Conservation (phyloP, 1,140 invertebrate genomes). For the Bombus ignitus region DNA sequence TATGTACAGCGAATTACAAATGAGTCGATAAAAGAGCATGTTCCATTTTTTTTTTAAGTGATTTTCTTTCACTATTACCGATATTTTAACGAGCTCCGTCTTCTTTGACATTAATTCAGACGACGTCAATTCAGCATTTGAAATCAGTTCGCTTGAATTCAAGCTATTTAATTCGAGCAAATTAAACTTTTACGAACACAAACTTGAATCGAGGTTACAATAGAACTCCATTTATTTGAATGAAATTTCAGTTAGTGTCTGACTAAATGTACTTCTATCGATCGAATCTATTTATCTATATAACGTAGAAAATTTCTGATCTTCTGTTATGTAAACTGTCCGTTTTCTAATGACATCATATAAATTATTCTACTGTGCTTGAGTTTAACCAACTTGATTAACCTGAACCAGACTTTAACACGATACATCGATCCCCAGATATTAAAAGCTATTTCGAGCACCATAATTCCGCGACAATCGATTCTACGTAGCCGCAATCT, state of each 20-base stretch:
- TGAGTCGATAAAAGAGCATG: not conserved
- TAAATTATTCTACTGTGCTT: not conserved
- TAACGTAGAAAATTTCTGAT: not conserved
- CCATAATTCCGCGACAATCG: not conserved
- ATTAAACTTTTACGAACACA: not conserved
- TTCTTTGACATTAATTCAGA: too few species aligned
- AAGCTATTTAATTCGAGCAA: not conserved
- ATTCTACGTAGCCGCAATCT: not conserved
- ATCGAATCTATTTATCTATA: not conserved
- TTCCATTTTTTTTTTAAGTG: not conserved
- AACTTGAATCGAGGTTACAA: too few species aligned
- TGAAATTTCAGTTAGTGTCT: not conserved
- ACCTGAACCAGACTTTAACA: not conserved
- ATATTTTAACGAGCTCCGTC: not conserved
- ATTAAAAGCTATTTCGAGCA: not conserved
- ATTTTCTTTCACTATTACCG: not conserved
- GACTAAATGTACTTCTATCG: not conserved
- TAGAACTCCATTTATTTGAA: too few species aligned
- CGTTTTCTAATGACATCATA: not conserved
- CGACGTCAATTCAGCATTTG: too few species aligned
- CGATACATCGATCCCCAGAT: not conserved
- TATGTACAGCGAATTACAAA: too few species aligned
- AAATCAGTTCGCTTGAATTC: not conserved
- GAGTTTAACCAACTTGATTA: not conserved
- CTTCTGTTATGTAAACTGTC: too few species aligned